Conservation (phyloP, 2,888 invertebrate genomes). For the Zonitis immaculata region DNA sequence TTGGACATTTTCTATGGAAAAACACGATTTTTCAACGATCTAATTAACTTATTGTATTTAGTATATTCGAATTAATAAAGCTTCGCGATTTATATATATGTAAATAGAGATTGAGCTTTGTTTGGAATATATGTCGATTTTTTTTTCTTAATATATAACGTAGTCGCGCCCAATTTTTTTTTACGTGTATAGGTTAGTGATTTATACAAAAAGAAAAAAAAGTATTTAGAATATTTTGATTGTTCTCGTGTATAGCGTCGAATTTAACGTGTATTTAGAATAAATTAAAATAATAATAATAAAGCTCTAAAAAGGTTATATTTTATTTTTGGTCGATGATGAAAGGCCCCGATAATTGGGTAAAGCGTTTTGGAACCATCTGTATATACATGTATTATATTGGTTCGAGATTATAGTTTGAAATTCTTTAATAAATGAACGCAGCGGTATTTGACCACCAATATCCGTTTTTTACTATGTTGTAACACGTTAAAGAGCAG, state of each 20-base stretch:
- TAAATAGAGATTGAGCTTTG: not conserved
- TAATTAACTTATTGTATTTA: too few species aligned
- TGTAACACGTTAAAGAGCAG: slow-evolving; percentile 11
- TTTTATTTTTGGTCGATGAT: not conserved
- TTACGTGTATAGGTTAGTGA: not conserved
- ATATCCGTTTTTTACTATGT: slow-evolving; percentile 7
- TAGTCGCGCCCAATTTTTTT: not conserved
- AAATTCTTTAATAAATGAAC: slow-evolving; percentile 4
- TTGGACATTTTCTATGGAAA: too few species aligned
- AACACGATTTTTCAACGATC: too few species aligned
- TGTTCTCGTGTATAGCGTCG: not conserved
- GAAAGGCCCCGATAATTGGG: slow-evolving; percentile 5
- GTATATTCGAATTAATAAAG: too few species aligned
- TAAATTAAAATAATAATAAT: not conserved
- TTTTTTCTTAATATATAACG: too few species aligned
- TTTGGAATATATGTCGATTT: not conserved
- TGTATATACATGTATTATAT: not conserved
- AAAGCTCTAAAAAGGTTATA: not conserved
- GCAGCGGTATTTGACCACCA: slow-evolving; percentile 5
- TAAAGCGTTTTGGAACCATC: not conserved
- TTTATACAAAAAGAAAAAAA: not conserved
- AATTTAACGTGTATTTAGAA: not conserved
- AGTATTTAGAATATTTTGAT: not conserved
- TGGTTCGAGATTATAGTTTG: slow-evolving; percentile 2
- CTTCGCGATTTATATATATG: too few species aligned